Evolutionary conservation across 2,888 invertebrate genomes (phyloP).

Genomic region (Ormia ochracea): DNA sequence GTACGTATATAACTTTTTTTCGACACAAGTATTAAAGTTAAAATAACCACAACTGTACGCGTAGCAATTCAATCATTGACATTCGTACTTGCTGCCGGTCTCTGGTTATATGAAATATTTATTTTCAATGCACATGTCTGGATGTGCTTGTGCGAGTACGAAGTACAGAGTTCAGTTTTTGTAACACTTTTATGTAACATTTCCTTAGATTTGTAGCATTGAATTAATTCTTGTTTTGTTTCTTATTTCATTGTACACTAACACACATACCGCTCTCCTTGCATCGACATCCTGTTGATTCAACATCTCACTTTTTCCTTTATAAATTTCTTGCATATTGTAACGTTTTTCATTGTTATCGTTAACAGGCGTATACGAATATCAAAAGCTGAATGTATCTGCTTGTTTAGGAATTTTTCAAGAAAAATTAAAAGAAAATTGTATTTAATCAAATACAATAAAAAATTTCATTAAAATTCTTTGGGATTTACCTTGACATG

Average conservation of each 20-base stretch:
- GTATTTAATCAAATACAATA: background rate
- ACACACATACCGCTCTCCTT: conserved; percentile 34
- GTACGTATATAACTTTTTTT: too few relatives aligned
- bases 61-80: too few relatives aligned
- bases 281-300: conserved; percentile 68
- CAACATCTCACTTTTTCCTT: conserved; percentile 17
- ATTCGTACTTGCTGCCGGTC: too few relatives aligned
- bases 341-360: conserved; percentile 7
- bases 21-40: too few relatives aligned
- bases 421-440: conserved; percentile 2
- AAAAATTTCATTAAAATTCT: conserved; percentile 34
- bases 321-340: background rate
- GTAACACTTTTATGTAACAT: conserved; percentile 47
- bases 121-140: background rate
- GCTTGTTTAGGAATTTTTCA: conserved; percentile 40
- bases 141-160: conserved; percentile 2
- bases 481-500: conserved; percentile 52
- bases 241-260: conserved; percentile 15
- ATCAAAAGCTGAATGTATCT: conserved; percentile 34
- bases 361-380: background rate
- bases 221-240: conserved; percentile 56
- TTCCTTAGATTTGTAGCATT: conserved; percentile 55
- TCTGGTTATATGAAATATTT: background rate
- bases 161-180: background rate
- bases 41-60: too few relatives aligned